phyloP scores from a whole-genome alignment of 2,888 invertebrate species.

The Drosophila nigritarsus region DNA sequence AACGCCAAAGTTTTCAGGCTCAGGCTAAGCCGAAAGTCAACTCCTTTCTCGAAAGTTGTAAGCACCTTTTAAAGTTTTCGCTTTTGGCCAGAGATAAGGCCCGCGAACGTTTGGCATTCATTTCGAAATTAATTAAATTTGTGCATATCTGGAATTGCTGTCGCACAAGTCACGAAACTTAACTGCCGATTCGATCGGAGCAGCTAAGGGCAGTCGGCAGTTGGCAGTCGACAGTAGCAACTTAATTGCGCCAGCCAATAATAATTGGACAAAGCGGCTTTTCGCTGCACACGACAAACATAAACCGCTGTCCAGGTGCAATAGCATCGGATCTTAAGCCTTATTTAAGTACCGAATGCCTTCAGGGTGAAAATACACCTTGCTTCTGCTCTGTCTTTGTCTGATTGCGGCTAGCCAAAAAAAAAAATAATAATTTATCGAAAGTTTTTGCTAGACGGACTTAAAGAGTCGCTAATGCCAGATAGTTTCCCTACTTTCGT shows the following conservation, averaged over 20 bases:
- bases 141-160: slow-evolving; percentile 37
- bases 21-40: slow-evolving; percentile 49
- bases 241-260: slow-evolving; percentile 65
- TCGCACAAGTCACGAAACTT: slow-evolving; percentile 32
- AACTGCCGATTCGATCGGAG: slow-evolving; percentile 34
- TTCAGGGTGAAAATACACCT: background rate
- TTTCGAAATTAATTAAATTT: slow-evolving; percentile 71
- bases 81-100: slow-evolving; percentile 55
- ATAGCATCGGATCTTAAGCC: slow-evolving; percentile 24
- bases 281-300: slow-evolving; percentile 36
- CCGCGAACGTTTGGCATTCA: slow-evolving; percentile 61
- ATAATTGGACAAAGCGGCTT: slow-evolving; percentile 73
- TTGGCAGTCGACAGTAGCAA: slow-evolving; percentile 17
- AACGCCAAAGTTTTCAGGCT: slow-evolving; percentile 58
- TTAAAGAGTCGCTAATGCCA: slow-evolving; percentile 46
- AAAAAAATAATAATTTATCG: slow-evolving; percentile 20
- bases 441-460: slow-evolving; percentile 41
- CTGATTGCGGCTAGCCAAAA: slow-evolving; percentile 12
- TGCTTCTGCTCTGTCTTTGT: slow-evolving; percentile 13
- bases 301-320: slow-evolving; percentile 36
- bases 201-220: slow-evolving; percentile 13
- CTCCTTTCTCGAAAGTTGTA: background rate
- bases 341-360: slow-evolving; percentile 11
- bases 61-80: slow-evolving; percentile 64
- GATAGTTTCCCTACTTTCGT: slow-evolving; percentile 18